phyloP scores from a whole-genome alignment of 1,140 invertebrate species.

The Aleiodes sp. region DNA sequence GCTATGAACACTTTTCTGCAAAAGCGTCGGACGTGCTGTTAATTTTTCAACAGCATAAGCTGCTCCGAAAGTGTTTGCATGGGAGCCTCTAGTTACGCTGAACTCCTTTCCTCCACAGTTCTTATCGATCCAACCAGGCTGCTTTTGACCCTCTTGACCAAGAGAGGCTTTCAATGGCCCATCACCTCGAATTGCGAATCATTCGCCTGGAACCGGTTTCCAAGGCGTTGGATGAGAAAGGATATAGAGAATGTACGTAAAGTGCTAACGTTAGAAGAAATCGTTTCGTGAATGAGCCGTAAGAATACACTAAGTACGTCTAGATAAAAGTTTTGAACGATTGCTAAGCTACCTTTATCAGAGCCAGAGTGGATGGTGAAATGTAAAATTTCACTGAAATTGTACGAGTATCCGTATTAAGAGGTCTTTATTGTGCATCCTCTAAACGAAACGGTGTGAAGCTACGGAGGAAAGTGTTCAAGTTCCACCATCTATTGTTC shows the following conservation, averaged over 20 bases:
- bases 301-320: background rate
- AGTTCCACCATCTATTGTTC: background rate
- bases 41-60: conserved; percentile 18
- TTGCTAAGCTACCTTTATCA: background rate
- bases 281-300: conserved; percentile 4
- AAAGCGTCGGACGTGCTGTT: background rate
- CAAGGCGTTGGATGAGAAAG: conserved; percentile 17
- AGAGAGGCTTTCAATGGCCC: conserved; percentile 50
- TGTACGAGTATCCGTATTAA: background rate
- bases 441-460: background rate
- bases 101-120: conserved; percentile 28
- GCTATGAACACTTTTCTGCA: no score
- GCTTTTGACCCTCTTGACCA: conserved; percentile 50
- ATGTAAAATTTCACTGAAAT: background rate
- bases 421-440: background rate
- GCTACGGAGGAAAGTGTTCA: background rate
- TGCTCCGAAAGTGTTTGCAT: background rate
- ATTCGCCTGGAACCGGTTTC: conserved; percentile 53
- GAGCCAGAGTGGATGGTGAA: background rate
- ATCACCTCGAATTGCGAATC: conserved; percentile 52
- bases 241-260: conserved; percentile 11
- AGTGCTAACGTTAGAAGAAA: conserved; percentile 14
- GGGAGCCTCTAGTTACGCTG: background rate
- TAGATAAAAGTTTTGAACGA: background rate
- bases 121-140: conserved; percentile 41